A percentile compares a stretch with the other conserved stretches of the same genome.
Evolutionary conservation across 2,797 vertebrate genomes (phyloP).

Genomic region (Neopelma chrysocephalum): DNA sequence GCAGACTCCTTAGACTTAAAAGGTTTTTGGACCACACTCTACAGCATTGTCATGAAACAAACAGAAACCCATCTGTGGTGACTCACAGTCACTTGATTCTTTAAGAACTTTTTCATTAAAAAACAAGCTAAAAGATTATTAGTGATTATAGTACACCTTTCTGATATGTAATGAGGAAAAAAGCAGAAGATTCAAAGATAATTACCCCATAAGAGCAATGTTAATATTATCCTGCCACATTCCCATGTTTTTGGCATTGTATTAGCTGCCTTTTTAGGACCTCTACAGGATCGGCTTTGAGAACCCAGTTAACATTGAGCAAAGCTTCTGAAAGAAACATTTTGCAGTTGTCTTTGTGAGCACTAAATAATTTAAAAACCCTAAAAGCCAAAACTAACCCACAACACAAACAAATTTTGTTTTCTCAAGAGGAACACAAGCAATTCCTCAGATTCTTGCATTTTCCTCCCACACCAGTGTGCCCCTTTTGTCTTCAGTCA

Average conservation of each 20-base stretch:
- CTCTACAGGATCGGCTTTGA: not conserved
- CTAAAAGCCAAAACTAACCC: not conserved
- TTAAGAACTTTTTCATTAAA: not conserved
- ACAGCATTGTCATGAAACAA: not conserved
- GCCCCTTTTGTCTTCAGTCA: not conserved
- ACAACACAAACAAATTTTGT: accelerated
- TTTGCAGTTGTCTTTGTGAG: not conserved
- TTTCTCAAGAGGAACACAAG: not conserved
- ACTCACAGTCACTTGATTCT: not conserved
- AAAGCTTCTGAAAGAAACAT: not conserved
- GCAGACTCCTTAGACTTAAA: not conserved
- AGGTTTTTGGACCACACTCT: not conserved
- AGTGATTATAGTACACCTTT: not conserved
- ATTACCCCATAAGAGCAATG: not conserved
- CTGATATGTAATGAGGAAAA: not conserved
- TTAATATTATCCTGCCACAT: not conserved
- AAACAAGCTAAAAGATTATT: not conserved
- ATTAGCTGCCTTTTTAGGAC: not conserved
- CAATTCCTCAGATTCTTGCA: not conserved
- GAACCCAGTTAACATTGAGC: not conserved
- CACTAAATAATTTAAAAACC: not conserved
- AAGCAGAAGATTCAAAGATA: not conserved
- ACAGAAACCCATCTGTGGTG: not conserved
- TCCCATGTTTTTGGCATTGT: not conserved
- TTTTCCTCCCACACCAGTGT: not conserved